Evolutionary conservation across 2,113 vertebrate genomes (phyloP).

Genomic region (Silurus glanis): DNA sequence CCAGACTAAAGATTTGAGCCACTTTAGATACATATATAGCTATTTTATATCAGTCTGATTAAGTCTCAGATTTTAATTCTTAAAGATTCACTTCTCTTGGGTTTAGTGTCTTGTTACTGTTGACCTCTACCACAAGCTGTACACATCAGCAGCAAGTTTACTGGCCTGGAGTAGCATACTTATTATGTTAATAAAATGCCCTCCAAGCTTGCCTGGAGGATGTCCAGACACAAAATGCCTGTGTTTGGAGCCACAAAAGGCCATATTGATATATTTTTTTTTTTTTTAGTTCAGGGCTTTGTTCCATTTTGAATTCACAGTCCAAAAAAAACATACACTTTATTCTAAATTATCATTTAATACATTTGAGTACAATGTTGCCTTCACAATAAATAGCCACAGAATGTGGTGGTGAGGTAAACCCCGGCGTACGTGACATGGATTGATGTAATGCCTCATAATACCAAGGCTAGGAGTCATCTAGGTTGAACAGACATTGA

Average conservation of each 20-base stretch:
- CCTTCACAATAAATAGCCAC: not conserved
- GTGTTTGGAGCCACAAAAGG: conserved; percentile 6
- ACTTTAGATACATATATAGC: not conserved
- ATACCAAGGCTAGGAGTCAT: conserved; percentile 17
- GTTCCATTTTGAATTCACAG: conserved; percentile 16
- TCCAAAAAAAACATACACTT: conserved; percentile 9
- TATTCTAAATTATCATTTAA: not conserved
- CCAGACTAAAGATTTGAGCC: not conserved
- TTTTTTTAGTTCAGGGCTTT: not conserved
- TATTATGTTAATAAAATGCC: conserved; percentile 52
- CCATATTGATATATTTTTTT: conserved; percentile 5
- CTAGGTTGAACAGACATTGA: conserved; percentile 16
- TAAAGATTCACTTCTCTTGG: conserved; percentile 1
- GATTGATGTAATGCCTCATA: conserved; percentile 45
- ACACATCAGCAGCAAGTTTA: conserved; percentile 36
- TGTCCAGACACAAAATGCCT: conserved; percentile 34
- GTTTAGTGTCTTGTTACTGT: conserved; percentile 32
- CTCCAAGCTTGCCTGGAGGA: conserved; percentile 42
- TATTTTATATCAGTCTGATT: conserved; percentile 32
- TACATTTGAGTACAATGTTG: conserved; percentile 1
- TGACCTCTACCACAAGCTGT: conserved; percentile 46
- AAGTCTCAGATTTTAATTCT: not conserved
- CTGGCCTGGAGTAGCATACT: conserved; percentile 37
- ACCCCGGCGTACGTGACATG: conserved; percentile 26
- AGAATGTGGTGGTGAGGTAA: not conserved